Evolutionary conservation across 1,140 invertebrate genomes (phyloP), one percentile per base, ranked within the genome.

Genomic region (Heterodera carotae): DNA sequence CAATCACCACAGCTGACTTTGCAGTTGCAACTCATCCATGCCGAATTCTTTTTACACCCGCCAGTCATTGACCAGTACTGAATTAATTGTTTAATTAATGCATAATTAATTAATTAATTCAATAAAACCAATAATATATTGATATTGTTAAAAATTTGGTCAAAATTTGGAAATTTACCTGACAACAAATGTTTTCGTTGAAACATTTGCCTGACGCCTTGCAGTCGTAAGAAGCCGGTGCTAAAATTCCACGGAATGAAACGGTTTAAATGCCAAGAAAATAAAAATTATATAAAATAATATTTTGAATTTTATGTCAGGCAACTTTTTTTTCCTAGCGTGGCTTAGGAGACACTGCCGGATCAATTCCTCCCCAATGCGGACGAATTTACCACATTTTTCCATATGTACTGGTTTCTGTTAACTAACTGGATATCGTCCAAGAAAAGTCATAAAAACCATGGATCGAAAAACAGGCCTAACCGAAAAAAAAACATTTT

Each of bases 141-240:
- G n/a, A n/a, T n/a, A 62, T 62, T 43, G 6, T 43, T 43, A 43
- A 12, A 43, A n/a, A 25, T 33, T 70, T 70, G 2, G 34, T 48
- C 27, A 25, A 18, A 18, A 10, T 6, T 36, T 43, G n/a, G n/a
- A n/a, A n/a, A n/a, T 31, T 60, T 34, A 82, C 39, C 71, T 78
- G 80, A n/a, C 71, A 74, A 39, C 78, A 83, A 78, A 85, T 82
- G 48, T 83, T 85, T 73, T 83, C 82, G 53, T 83, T 85, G 60
- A 62, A 85, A 48, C 82, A 83, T 81, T 78, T 15, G 74, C 56
- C 36, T 77, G 70, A 18, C 12, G 39, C 39, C 39, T 56, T 25
- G 60, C 36, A 27, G 79, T 15, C 27, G 67, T 33, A 64, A 29
- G 56, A 34, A 66, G 27, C 22, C 43, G 25, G 12, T 25, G 34